These are phyloP conservation scores for Callipepla californica DNA, from an alignment of 2,113 vertebrate genomes.

Conservation along the genomic window DNA sequence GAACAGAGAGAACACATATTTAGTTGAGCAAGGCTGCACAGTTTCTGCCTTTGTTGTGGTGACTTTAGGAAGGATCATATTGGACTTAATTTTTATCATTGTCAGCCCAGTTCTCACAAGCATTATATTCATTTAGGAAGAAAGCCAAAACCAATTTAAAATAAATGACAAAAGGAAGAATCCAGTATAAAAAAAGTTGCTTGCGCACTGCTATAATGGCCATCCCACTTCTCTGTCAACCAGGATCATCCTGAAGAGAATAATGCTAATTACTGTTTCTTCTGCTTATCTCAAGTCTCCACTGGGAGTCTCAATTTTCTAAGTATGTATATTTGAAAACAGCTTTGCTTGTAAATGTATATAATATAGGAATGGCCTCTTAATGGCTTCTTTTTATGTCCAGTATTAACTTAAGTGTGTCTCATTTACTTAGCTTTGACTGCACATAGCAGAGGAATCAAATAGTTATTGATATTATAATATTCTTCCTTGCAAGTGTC, in stretches of 20 bases:
- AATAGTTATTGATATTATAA: constrained; percentile 10
- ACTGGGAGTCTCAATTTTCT: constrained; percentile 1
- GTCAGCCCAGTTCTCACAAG: constrained; percentile 39
- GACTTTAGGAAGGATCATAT: not conserved
- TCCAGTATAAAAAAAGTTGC: constrained; percentile 8
- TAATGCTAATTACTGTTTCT: not conserved
- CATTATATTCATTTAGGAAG: constrained; percentile 51
- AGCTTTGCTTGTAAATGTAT: constrained; percentile 32
- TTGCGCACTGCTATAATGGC: not conserved
- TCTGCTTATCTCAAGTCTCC: not conserved
- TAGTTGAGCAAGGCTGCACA: not conserved
- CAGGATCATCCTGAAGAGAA: constrained; percentile 8
- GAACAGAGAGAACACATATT: not conserved
- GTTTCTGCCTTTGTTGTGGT: constrained; percentile 28
- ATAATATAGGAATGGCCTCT: not conserved
- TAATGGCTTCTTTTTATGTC: constrained; percentile 47
- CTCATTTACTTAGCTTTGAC: constrained; percentile 39
- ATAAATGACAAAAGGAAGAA: not conserved
- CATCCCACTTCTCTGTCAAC: not conserved
- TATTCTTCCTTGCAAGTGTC: not conserved
- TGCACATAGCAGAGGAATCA: not conserved
- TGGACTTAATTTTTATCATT: constrained; percentile 49
- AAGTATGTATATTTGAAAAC: constrained; percentile 30
- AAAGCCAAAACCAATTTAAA: constrained; percentile 45
- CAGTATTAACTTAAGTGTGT: constrained; percentile 41